Conservation (phyloP, 1,140 invertebrate genomes). For the Conus ventricosus region DNA sequence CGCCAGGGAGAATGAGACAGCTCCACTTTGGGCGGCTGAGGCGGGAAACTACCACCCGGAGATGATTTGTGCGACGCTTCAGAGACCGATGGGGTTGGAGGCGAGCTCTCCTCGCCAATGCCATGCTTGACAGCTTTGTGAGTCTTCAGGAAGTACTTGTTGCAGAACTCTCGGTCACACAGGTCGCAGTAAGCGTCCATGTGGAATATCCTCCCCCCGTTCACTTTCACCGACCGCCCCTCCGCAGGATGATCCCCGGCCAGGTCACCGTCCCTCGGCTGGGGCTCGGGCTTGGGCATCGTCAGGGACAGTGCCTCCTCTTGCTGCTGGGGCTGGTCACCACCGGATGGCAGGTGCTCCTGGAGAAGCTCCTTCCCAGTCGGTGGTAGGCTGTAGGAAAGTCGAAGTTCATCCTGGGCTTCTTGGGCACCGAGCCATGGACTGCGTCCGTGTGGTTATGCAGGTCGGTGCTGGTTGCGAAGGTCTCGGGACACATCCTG, state of each 20-base stretch:
- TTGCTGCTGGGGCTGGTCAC: slow-evolving; percentile 98
- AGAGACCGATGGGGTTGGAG: slow-evolving; percentile 44
- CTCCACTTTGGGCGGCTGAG: slow-evolving; percentile 30
- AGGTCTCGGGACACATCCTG: slow-evolving; percentile 51
- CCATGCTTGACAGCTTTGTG: slow-evolving; percentile 99
- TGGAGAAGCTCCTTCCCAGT: slow-evolving; percentile 69
- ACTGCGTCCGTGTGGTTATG: slow-evolving; percentile 36
- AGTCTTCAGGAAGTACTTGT: slow-evolving; percentile 84
- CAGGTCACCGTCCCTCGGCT: slow-evolving; percentile 45
- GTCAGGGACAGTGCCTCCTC: slow-evolving; percentile 24
- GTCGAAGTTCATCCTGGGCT: slow-evolving; percentile 34
- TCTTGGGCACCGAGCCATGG: slow-evolving; percentile 42
- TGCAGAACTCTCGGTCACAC: slow-evolving; percentile 79
- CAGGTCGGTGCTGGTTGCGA: slow-evolving; percentile 38
- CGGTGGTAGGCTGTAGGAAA: slow-evolving; percentile 73
- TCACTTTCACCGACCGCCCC: slow-evolving; percentile 41
- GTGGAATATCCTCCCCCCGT: slow-evolving; percentile 61
- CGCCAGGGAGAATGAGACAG: slow-evolving; percentile 39
- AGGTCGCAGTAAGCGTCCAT: slow-evolving; percentile 90
- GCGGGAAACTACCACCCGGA: slow-evolving; percentile 49
- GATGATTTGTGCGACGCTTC: slow-evolving; percentile 37
- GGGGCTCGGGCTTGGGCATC: slow-evolving; percentile 36
- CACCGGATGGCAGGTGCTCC: slow-evolving; percentile 82
- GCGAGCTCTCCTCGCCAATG: slow-evolving; percentile 78
- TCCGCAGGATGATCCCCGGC: slow-evolving; percentile 31